Conservation (phyloP, 2,797 vertebrate species). For the Enteromius radiatus region DNA sequence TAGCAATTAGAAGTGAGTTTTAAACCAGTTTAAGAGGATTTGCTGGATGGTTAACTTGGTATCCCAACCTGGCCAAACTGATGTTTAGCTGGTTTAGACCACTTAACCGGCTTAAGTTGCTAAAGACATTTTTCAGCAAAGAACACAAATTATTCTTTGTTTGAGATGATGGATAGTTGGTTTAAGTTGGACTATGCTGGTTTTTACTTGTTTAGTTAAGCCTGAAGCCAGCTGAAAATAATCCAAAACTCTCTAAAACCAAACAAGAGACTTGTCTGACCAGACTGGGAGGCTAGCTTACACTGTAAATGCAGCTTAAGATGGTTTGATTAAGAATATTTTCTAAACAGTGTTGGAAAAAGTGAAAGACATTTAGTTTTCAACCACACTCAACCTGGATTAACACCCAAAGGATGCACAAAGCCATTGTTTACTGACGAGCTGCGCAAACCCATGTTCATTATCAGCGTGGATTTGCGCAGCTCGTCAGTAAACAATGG, state of each 20-base stretch:
- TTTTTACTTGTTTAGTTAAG: neutral
- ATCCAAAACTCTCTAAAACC: neutral
- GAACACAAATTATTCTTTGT: neutral
- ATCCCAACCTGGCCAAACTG: neutral
- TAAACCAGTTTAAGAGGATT: neutral
- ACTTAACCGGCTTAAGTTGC: neutral
- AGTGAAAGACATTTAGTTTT: neutral
- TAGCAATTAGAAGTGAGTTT: neutral
- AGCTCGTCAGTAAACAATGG: too few relatives aligned
- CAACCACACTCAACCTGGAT: neutral
- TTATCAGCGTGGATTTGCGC: too few relatives aligned
- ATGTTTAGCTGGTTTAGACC: neutral
- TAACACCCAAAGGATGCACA: neutral
- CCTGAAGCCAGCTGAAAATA: neutral
- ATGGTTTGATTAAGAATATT: neutral
- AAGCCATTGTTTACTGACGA: too few relatives aligned
- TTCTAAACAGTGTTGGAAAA: neutral
- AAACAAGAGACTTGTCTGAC: too few relatives aligned
- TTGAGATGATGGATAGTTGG: neutral
- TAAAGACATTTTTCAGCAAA: too few relatives aligned
- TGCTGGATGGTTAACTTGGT: neutral
- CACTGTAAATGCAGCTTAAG: neutral
- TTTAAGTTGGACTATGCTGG: neutral
- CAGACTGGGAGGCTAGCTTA: neutral
- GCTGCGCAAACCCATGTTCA: too few relatives aligned